Base-by-base conservation (phyloP, 1,140 invertebrate genomes). In the Drosophila pseudoananassae region DNA sequence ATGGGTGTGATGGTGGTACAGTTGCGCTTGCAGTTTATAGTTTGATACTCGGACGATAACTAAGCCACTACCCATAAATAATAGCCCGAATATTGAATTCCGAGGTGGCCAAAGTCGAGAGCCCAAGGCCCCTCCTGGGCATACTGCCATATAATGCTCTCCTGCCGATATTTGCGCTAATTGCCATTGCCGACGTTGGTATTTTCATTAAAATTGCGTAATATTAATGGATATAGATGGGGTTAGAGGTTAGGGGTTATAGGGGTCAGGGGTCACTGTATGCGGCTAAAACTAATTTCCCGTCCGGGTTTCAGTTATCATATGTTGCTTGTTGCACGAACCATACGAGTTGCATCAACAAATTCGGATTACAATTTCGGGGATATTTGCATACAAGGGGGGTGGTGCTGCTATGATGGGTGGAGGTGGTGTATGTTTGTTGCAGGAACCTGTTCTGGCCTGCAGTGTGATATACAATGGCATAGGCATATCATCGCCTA, bases 151-250 rank as follows among this genome's bases (percentile, higher is more conserved):
- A 20, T 20, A 14, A 29, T 33, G 1, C 12, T 14, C 12, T 10
- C 17, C 20, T 29, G 20, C 14, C 61, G 46, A 66, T 76, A 76
- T 71, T 76, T 74, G 60, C 70, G 73, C 73, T 76, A 76, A 76
- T 76, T 76, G 73, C 73, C 61, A 58, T 46, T 27, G 65, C 55
- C 49, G 63, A 43, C 51, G 60, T 60, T 65, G 76, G 81, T 40
- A 77, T 76, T 87, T 83, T 82, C 83, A 87, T 87, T 88, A 83
- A 88, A 83, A 76, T 88, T 88, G 70, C 57, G 78, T 88, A 78
- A 83, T 82, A 87, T 84, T 84, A 85, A 84, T 85, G 77, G 40
- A 29, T 33, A 61, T 40, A 43, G 20, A 17, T 31, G 51, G 33
- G 15, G 4, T 33, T 49, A 20, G n/a, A n/a, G n/a, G n/a, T n/a